Conservation (phyloP, 2,113 vertebrate genomes). For the Psilopsiagon aymara region DNA sequence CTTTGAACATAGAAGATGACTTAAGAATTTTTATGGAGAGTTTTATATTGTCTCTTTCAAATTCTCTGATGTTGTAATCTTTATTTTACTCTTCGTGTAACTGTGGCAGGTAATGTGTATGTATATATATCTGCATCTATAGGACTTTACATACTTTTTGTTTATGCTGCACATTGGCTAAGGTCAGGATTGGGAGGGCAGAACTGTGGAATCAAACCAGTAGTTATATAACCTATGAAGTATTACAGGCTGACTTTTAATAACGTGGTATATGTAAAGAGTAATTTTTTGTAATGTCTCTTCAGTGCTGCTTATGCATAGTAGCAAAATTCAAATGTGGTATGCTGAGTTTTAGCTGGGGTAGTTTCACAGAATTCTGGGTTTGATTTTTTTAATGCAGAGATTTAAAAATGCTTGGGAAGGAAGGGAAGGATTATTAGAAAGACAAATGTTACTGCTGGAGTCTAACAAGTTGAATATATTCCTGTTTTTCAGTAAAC, state of each 20-base stretch:
- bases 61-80: background rate
- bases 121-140: background rate
- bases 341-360: background rate
- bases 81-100: background rate
- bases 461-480: conserved; percentile 17
- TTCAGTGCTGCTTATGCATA: background rate
- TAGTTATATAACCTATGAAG: background rate
- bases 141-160: background rate
- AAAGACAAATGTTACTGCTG: background rate
- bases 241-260: background rate
- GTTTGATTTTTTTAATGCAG: background rate
- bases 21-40: background rate
- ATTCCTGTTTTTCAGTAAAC: conserved; percentile 79
- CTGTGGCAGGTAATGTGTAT: background rate
- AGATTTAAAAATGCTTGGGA: background rate
- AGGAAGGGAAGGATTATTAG: background rate
- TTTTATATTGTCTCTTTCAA: background rate
- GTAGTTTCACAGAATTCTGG: background rate
- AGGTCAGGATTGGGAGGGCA: background rate
- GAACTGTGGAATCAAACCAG: background rate
- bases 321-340: background rate
- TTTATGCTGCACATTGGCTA: background rate
- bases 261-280: background rate
- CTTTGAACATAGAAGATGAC: background rate
- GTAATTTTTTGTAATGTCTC: background rate